Evolutionary conservation across 1,140 invertebrate species (phyloP).

Genomic region (Helicoverpa zea): DNA sequence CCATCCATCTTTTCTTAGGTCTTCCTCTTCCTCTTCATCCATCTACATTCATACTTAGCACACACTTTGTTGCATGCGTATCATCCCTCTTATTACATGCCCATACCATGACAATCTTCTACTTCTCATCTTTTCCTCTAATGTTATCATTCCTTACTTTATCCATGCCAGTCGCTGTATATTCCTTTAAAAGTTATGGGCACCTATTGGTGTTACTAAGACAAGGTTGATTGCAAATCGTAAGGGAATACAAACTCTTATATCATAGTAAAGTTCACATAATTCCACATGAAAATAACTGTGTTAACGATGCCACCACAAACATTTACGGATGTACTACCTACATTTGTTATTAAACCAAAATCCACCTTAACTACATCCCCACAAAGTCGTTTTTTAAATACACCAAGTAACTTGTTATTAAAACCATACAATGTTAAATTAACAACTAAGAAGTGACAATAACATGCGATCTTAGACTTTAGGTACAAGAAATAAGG

Average conservation of each 20-base stretch:
- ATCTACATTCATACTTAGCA: too few species aligned
- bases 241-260: constrained; percentile 16
- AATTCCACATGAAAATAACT: constrained; percentile 33
- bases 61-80: too few species aligned
- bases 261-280: constrained; percentile 24
- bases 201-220: too few species aligned
- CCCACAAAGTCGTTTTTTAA: background rate
- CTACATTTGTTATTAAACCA: constrained; percentile 7
- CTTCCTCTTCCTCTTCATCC: too few species aligned
- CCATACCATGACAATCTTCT: too few species aligned
- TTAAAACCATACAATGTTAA: constrained; percentile 29
- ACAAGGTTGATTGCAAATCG: background rate
- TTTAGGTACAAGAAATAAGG: background rate
- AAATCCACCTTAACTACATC: background rate
- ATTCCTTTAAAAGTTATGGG: too few species aligned
- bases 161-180: too few species aligned
- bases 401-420: constrained; percentile 34
- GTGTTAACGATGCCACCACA: constrained; percentile 28
- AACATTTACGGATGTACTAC: constrained; percentile 34
- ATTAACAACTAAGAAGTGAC: background rate
- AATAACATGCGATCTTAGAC: background rate
- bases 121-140: too few species aligned
- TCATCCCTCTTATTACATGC: too few species aligned
- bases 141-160: too few species aligned
- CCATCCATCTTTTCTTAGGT: too few species aligned